Base-by-base conservation (phyloP, 64 coral and sea anemone genomes). In the Anthopleura sola region DNA sequence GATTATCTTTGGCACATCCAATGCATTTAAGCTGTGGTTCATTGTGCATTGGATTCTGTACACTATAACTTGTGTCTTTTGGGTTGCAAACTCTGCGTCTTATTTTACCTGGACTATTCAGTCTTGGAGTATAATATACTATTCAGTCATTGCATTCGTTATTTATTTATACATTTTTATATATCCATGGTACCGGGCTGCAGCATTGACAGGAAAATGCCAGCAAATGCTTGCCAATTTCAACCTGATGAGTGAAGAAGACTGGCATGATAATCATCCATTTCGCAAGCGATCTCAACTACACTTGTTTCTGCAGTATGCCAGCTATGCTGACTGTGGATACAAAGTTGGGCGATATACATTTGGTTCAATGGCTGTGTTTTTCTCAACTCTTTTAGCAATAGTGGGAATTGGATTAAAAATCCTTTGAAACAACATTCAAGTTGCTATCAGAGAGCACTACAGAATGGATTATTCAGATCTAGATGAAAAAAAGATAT, bases 381-480 rank as follows among this genome's bases (percentile, higher is more conserved):
- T 90, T 78, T 92, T 95, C 51, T 95, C 93, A 83, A 88, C 90
- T 17, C 83, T 95, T 36, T 57, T 95, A 39, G 55, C 86, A 48
- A 47, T 95, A 12, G 75, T 79, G 81, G 90, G 90, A 34, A 28
- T 89, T 83, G 90, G 75, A 24, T 37, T 92, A 24, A 92, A 80
- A 62, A 6, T 40, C 39, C 49, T 48, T 48, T 48, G 46, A 48
- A 3, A 48, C 46, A 48, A 48, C 46, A 48, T 48, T 48, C 46
- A 48, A 48, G 46, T 48, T 48, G 46, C 46, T 48, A 11, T 11
- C 46, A 48, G 46, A 48, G 46, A 48, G 46, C 46, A 48, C 46
- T 48, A 5, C 46, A 11, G 3, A 5, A 48, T 48, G 46, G 46
- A 5, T 48, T 11, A 48, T 5, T 48, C 11, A 48, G 46, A 48